phyloP scores from a whole-genome alignment of 53 echinoderm and acorn worm genomes.

The Patiria pectinifera region DNA sequence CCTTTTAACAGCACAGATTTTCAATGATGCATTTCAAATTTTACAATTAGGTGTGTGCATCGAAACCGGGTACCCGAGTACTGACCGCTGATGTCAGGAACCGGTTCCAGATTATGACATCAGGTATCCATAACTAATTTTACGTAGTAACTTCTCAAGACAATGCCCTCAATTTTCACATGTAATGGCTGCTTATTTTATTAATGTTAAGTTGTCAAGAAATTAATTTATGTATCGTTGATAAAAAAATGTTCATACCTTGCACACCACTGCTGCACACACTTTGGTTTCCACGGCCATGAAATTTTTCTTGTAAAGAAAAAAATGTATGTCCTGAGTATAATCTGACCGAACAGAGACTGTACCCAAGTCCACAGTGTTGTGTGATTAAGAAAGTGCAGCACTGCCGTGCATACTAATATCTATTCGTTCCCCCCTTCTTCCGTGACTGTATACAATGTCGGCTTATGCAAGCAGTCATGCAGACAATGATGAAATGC shows the following conservation, averaged over 20 bases:
- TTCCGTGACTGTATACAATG: constrained; percentile 49
- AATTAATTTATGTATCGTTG: not conserved
- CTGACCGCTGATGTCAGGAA: too few species aligned
- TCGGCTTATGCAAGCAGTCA: constrained; percentile 52
- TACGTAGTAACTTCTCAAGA: too few species aligned
- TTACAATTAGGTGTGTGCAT: too few species aligned
- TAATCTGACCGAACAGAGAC: not conserved
- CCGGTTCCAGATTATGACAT: too few species aligned
- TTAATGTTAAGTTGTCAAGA: not conserved
- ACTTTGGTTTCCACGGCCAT: not conserved
- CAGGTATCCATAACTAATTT: too few species aligned
- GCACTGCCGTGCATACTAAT: constrained; percentile 10
- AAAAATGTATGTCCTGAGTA: not conserved
- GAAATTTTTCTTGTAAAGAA: not conserved
- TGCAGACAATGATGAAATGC: constrained; percentile 57
- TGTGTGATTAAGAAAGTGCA: constrained; percentile 33
- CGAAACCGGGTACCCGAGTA: too few species aligned
- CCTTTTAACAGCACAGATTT: too few species aligned
- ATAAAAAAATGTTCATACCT: not conserved
- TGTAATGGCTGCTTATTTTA: not conserved
- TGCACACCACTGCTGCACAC: not conserved
- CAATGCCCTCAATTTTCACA: too few species aligned
- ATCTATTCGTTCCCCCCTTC: constrained; percentile 4
- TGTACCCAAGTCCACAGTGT: not conserved
- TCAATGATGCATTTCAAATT: too few species aligned